These are phyloP conservation scores for Adelognathus sp. DNA, from an alignment of 2,888 invertebrate genomes.

Conservation along the genomic window DNA sequence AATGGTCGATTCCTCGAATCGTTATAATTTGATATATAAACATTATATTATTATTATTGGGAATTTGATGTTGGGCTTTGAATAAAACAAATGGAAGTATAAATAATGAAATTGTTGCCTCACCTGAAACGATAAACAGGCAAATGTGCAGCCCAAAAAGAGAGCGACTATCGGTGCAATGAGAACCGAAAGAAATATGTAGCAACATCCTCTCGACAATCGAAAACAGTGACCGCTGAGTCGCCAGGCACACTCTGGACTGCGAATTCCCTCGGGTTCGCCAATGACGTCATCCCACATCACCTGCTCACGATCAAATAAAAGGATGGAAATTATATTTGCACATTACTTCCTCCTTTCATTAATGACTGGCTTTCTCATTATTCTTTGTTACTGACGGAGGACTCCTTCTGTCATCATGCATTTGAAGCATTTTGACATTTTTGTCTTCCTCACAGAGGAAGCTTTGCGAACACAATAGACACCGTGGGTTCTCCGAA, in stretches of 20 bases:
- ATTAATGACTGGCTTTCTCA: too few species aligned
- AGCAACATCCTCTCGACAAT: conserved; percentile 86
- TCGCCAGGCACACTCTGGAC: conserved; percentile 88
- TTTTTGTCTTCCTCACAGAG: too few species aligned
- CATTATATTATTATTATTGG: too few species aligned
- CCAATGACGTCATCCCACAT: conserved; percentile 88
- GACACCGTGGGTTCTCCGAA: too few species aligned
- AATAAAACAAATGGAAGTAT: not conserved
- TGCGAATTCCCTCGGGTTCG: conserved; percentile 87
- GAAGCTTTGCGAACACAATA: too few species aligned
- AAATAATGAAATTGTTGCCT: conserved; percentile 59
- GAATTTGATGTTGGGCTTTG: too few species aligned
- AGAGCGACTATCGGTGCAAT: conserved; percentile 87
- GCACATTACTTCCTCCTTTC: too few species aligned
- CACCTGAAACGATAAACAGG: conserved; percentile 88
- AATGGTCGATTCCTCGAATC: too few species aligned
- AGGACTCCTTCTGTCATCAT: too few species aligned
- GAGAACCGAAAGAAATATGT: conserved; percentile 86
- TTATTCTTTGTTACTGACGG: too few species aligned
- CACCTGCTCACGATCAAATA: conserved; percentile 81
- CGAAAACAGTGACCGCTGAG: conserved; percentile 86
- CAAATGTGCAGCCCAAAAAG: conserved; percentile 86
- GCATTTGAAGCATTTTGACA: too few species aligned
- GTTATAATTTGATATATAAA: too few species aligned
- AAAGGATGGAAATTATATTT: not conserved